Evolutionary conservation across 92 coral and sea anemone species (phyloP).

Genomic region (Umimayanthus kanabou): DNA sequence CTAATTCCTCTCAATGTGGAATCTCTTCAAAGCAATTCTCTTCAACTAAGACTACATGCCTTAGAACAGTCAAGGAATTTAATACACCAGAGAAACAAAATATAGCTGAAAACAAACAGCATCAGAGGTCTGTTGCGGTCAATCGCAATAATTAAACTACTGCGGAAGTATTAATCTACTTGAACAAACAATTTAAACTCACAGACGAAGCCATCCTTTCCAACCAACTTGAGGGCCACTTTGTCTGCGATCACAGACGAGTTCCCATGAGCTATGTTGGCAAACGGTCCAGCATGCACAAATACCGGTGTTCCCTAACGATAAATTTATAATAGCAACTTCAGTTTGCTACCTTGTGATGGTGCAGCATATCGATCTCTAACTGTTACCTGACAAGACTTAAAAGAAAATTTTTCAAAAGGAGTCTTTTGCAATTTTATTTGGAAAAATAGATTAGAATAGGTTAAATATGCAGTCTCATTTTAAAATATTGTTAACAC

Average conservation of each 20-base stretch:
- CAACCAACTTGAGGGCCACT: constrained; percentile 92
- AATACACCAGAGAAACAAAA: too few species aligned
- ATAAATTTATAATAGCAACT: background rate
- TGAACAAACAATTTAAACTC: constrained; percentile 43
- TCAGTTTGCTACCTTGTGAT: too few species aligned
- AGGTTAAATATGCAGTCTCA: too few species aligned
- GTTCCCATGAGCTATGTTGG: constrained; percentile 98
- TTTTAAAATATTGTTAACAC: too few species aligned
- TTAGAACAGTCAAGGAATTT: background rate
- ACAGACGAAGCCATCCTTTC: constrained; percentile 97
- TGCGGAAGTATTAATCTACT: background rate
- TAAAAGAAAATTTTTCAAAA: too few species aligned
- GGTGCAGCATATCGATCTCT: too few species aligned
- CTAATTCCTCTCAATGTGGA: too few species aligned
- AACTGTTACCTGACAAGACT: too few species aligned
- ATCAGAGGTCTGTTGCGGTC: background rate
- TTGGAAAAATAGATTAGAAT: too few species aligned
- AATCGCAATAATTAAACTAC: background rate
- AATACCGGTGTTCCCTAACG: constrained; percentile 94
- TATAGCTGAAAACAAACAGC: background rate
- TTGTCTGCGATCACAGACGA: constrained; percentile 96
- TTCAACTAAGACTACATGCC: too few species aligned
- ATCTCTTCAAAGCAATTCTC: too few species aligned
- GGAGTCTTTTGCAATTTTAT: too few species aligned
- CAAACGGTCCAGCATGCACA: constrained; percentile 99